Conservation (phyloP, 2,888 invertebrate species). For the Palloptera scutellata region DNA sequence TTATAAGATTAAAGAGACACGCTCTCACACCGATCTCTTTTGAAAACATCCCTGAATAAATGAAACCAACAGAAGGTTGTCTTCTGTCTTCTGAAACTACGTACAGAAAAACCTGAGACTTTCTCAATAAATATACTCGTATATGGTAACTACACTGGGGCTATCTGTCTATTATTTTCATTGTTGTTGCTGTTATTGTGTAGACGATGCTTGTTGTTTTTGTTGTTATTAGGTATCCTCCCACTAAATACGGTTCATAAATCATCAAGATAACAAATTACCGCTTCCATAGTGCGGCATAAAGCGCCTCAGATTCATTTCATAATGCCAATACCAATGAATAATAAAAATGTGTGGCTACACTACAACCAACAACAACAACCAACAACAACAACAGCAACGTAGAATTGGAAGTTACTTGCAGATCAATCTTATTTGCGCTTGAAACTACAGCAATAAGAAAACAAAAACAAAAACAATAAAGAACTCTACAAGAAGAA, state of each 20-base stretch:
- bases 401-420: slow-evolving; percentile 13
- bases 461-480: too few species aligned
- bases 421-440: slow-evolving; percentile 28
- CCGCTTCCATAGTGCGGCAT: slow-evolving; percentile 52
- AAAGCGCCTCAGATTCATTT: background rate
- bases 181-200: slow-evolving; percentile 15
- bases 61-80: too few species aligned
- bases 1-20: too few species aligned
- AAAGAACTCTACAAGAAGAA: too few species aligned
- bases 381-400: background rate
- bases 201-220: slow-evolving; percentile 14
- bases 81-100: too few species aligned
- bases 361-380: too few species aligned
- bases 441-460: slow-evolving; percentile 9
- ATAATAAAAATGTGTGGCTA: too few species aligned
- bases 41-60: too few species aligned
- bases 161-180: slow-evolving; percentile 8
- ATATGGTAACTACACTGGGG: too few species aligned
- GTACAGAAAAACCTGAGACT: too few species aligned
- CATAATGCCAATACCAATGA: background rate
- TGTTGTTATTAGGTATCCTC: slow-evolving; percentile 42
- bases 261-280: slow-evolving; percentile 62
- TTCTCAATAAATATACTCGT: too few species aligned
- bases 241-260: slow-evolving; percentile 59
- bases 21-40: too few species aligned